Evolutionary conservation across 2,797 vertebrate genomes (phyloP), one percentile per base, ranked within the genome.

Genomic region (Argyrosomus regius): DNA sequence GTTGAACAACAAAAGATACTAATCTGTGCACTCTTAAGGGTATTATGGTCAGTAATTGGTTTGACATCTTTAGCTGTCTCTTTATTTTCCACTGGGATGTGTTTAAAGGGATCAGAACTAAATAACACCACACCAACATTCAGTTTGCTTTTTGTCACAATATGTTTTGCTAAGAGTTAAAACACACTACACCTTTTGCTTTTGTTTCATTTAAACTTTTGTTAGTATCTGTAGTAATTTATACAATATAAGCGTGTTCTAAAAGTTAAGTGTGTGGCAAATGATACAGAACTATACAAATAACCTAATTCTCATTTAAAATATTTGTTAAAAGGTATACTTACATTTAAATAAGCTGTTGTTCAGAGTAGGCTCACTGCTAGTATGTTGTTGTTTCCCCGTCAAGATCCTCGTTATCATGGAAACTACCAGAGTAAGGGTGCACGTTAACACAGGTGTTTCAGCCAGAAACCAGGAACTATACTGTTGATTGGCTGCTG

Each of bases 401-500:
- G 74, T 79, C 86, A 86, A 87, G 86, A 86, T 91, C 83, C 87
- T 85, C 88, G 86, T 92, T 91, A 87, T 91, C 87, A 87, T 92
- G 72, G 80, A 83, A 89, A 91, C 91, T 92, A 84, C 91, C 87
- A 84, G 92, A 70, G 83, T 75, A 80, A 76, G 83, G 74, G 80
- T 73, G 83, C 89, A 82, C 68, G 65, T 92, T 93, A 89, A 89
- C 81, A 87, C 89, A 91, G 92, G 92, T 94, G 93, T 85, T 86
- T 86, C 85, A 63, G 84, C 70, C 83, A 89, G 81, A 88, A 84
- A 83, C 72, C 49, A 76, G 79, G 77, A 89, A 73, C 77, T 67
- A 18, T 67, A 77, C 54, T 73, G 62, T 80, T 85, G 75, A 95
- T 94, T 96, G 95, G 94, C 89, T 94, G 87, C 81, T 87, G 81